Percentiles rank a stretch among this genome's conserved stretches.
These are phyloP conservation scores for Oncorhynchus clarkii DNA, from an alignment of 2,113 vertebrate genomes.

Conservation along the genomic window DNA sequence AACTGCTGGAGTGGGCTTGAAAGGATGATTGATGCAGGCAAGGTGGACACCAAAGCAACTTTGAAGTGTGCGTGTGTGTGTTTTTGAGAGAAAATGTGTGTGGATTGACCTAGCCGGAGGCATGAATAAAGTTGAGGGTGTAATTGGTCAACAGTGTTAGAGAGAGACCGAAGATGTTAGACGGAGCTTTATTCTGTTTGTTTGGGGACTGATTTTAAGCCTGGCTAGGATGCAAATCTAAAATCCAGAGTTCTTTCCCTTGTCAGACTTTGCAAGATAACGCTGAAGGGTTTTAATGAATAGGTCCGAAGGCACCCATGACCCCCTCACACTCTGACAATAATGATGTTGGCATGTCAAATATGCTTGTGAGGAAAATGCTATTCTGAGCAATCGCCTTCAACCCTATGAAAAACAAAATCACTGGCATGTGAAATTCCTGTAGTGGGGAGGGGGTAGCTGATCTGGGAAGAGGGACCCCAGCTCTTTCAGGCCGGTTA, in stretches of 20 bases:
- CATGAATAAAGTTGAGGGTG: no score
- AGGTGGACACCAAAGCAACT: no score
- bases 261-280: no score
- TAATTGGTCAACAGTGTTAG: no score
- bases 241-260: no score
- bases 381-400: conserved; percentile 41
- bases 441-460: conserved; percentile 6
- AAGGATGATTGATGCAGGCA: no score
- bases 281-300: conserved; percentile 33
- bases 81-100: no score
- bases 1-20: no score
- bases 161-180: no score
- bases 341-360: conserved; percentile 69
- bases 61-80: no score
- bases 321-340: conserved; percentile 47
- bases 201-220: conserved; percentile 3
- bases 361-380: conserved; percentile 60
- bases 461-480: conserved; percentile 37
- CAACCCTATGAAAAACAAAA: conserved; percentile 53
- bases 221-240: conserved; percentile 27
- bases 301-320: conserved; percentile 24
- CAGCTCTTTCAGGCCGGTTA: conserved; percentile 59
- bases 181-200: no score
- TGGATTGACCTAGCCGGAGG: no score
- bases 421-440: conserved; percentile 62